A percentile compares a stretch with the other conserved stretches of the same genome.
Evolutionary conservation across 2,797 vertebrate genomes (phyloP).

Genomic region (Garrulus glandarius): DNA sequence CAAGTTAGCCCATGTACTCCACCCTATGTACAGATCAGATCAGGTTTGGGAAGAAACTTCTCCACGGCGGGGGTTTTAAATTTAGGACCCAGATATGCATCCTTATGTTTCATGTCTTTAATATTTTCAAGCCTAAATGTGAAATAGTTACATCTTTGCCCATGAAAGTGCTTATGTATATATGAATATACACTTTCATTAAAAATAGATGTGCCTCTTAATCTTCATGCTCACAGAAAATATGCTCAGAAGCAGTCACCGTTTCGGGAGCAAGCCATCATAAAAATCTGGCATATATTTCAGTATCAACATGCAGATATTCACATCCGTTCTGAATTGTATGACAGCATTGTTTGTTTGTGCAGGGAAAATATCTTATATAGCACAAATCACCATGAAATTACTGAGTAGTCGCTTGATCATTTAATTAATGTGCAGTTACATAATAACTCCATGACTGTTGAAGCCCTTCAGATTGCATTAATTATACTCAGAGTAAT

Average conservation of each 20-base stretch:
- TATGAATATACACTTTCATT: neutral
- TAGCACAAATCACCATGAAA: slow-evolving; percentile 69
- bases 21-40: too few species aligned
- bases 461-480: slow-evolving; percentile 66
- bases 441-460: slow-evolving; percentile 60
- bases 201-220: slow-evolving; percentile 13
- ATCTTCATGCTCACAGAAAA: slow-evolving; percentile 16
- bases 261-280: neutral
- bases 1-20: neutral
- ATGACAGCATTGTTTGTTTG: slow-evolving; percentile 64
- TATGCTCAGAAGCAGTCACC: neutral
- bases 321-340: slow-evolving; percentile 19
- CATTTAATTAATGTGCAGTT: slow-evolving; percentile 67
- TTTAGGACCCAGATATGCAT: neutral
- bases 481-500: slow-evolving; percentile 65
- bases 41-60: neutral
- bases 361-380: slow-evolving; percentile 53
- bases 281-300: slow-evolving; percentile 29
- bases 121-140: neutral
- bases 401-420: slow-evolving; percentile 67
- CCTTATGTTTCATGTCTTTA: neutral
- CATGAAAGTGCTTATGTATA: neutral
- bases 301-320: slow-evolving; percentile 15
- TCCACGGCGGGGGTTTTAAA: rapidly evolving
- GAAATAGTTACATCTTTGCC: neutral